These are phyloP conservation scores for Ranitomeya imitator DNA, from an alignment of 2,113 vertebrate species.

Conservation along the genomic window DNA sequence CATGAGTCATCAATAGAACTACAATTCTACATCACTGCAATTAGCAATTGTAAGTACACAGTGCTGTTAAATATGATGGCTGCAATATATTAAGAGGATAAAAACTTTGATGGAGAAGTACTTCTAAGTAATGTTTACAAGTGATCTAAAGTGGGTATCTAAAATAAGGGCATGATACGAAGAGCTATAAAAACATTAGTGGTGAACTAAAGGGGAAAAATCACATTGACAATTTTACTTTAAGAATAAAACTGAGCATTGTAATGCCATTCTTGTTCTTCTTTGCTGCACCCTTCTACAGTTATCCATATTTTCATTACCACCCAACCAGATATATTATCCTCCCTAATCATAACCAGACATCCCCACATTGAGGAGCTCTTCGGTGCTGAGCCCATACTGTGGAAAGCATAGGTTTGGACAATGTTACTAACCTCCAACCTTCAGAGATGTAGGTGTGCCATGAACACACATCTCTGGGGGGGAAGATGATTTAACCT, in stretches of 20 bases:
- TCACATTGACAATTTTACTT: not conserved
- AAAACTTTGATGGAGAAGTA: no score
- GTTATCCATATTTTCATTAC: not conserved
- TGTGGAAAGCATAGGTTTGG: not conserved
- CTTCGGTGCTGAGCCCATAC: not conserved
- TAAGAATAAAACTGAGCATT: not conserved
- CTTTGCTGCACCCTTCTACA: not conserved
- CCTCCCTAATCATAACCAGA: slow-evolving; percentile 10
- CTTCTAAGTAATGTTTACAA: no score
- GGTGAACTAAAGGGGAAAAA: no score
- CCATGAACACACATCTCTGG: not conserved
- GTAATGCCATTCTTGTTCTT: not conserved
- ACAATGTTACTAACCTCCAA: not conserved
- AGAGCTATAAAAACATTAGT: no score
- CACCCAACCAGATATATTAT: not conserved
- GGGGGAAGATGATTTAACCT: not conserved
- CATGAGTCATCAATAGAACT: no score
- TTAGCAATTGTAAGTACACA: no score
- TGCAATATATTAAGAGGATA: no score
- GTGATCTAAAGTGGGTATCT: no score
- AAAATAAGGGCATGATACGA: no score
- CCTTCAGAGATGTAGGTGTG: slow-evolving; percentile 6
- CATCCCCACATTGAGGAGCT: not conserved
- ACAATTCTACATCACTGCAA: no score
- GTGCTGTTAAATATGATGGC: no score